A percentile compares a stretch with the other conserved stretches of the same genome.
These are phyloP conservation scores for Athalia cordata DNA, from an alignment of 2,888 invertebrate species.

Conservation along the genomic window DNA sequence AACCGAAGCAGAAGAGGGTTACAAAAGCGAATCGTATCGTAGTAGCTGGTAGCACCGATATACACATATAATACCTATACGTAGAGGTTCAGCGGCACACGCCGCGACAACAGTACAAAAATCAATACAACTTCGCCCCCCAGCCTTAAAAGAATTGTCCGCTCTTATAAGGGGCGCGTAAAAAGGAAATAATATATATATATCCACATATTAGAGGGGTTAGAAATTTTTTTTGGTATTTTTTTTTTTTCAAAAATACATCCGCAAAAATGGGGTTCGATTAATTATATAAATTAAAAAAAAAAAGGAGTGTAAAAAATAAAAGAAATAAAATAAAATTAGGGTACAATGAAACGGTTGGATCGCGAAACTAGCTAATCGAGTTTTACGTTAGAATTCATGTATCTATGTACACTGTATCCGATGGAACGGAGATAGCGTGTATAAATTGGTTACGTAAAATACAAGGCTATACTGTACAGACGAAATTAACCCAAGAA, in stretches of 20 bases:
- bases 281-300: neutral
- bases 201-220: neutral
- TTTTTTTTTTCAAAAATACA: neutral
- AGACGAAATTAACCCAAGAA: slow-evolving; percentile 47
- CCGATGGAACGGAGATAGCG: slow-evolving; percentile 31
- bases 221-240: slow-evolving; percentile 7
- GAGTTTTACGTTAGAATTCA: neutral
- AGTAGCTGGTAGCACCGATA: neutral
- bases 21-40: slow-evolving; percentile 40
- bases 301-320: neutral
- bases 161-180: no score
- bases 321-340: neutral
- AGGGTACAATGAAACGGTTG: neutral
- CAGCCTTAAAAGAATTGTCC: slow-evolving; percentile 42
- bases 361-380: slow-evolving; percentile 2
- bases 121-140: slow-evolving; percentile 55
- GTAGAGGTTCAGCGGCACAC: slow-evolving; percentile 43
- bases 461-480: slow-evolving; percentile 11
- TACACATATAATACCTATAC: neutral
- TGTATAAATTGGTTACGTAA: slow-evolving; percentile 44
- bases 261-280: no score
- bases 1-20: neutral
- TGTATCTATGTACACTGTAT: neutral
- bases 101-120: slow-evolving; percentile 55
- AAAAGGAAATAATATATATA: neutral